Base-by-base conservation (phyloP, 2,888 invertebrate genomes). In the Drosophila nigritarsus region DNA sequence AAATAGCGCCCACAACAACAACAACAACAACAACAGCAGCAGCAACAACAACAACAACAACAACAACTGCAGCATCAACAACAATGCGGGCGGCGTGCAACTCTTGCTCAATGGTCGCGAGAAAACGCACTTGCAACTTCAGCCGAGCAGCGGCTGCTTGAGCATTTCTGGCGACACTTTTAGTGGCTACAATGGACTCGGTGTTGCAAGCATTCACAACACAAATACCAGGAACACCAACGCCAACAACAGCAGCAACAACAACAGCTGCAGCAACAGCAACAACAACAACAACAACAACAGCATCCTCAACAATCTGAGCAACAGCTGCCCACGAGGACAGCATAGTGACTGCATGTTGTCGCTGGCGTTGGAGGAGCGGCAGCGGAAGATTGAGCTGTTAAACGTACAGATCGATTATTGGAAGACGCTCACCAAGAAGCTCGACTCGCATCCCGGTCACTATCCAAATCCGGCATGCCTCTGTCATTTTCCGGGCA, bases 341-440 rank as follows among this genome's bases (percentile, higher is more conserved):
- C 87, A 82, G 60, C 87, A 86, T 60, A 92, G 91, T 50, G 92
- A 92, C 62, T 91, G 91, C 38, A 88, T 93, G 60, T 84, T 92
- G 73, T 80, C 90, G 38, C 72, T 93, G 79, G 92, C 92, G 11
- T 83, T 93, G 63, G 93, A 93, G 82, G 93, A 93, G 81, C 89
- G 92, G 8, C 92, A 91, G 67, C 84, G 91, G 0, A 93, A 92
- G 73, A 93, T 93, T 34, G 93, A 93, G 51, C 78, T 93, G 61
- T 50, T 93, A 4, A 92, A 93, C 73, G 93, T 90, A 63, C 93
- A 93, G 84, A 93, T 93, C 38, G 92, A 92, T 29, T 93, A 93
- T 61, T 93, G 93, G 93, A 92, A 91, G 53, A 92, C 92, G 15
- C 74, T 93, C 45, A 93, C 93, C 38, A 91, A 91, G 65, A 93